A percentile compares a stretch with the other conserved stretches of the same genome.
phyloP scores from a whole-genome alignment of 2,888 invertebrate genomes.

The Oscheius sp. region DNA sequence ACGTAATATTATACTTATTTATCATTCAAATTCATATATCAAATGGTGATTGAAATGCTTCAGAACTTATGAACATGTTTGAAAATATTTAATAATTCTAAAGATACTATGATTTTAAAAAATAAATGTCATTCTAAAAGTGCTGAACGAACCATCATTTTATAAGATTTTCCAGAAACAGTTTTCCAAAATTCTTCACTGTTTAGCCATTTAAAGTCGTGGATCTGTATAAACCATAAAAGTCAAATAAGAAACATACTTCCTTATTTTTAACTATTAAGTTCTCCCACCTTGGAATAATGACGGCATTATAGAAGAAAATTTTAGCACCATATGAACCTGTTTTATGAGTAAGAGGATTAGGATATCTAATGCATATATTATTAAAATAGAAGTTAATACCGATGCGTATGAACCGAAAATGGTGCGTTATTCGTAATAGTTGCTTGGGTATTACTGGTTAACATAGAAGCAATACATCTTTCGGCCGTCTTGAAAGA shows the following conservation, averaged over 20 bases:
- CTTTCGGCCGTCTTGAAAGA: slow-evolving; percentile 60
- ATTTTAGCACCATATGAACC: slow-evolving; percentile 51
- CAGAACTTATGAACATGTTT: no score
- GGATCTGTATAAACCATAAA: slow-evolving; percentile 27
- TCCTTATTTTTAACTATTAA: slow-evolving; percentile 43
- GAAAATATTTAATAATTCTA: no score
- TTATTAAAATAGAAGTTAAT: slow-evolving; percentile 12
- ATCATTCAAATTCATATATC: no score
- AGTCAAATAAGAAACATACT: neutral
- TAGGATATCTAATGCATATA: slow-evolving; percentile 40
- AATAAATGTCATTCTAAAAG: no score
- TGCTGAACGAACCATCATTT: slow-evolving; percentile 33
- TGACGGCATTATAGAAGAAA: slow-evolving; percentile 54
- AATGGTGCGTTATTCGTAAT: slow-evolving; percentile 65
- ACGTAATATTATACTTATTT: no score
- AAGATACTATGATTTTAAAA: no score
- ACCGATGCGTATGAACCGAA: slow-evolving; percentile 52
- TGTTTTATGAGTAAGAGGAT: slow-evolving; percentile 35
- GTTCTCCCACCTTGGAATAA: slow-evolving; percentile 19
- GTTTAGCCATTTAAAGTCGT: slow-evolving; percentile 59
- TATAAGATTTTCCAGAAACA: slow-evolving; percentile 45
- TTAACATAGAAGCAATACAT: slow-evolving; percentile 54
- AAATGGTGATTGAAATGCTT: no score
- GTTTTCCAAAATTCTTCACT: slow-evolving; percentile 50
- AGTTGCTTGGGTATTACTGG: slow-evolving; percentile 36